Conservation (phyloP, 2,888 invertebrate genomes). For the Aphidoletes aphidimyza region DNA sequence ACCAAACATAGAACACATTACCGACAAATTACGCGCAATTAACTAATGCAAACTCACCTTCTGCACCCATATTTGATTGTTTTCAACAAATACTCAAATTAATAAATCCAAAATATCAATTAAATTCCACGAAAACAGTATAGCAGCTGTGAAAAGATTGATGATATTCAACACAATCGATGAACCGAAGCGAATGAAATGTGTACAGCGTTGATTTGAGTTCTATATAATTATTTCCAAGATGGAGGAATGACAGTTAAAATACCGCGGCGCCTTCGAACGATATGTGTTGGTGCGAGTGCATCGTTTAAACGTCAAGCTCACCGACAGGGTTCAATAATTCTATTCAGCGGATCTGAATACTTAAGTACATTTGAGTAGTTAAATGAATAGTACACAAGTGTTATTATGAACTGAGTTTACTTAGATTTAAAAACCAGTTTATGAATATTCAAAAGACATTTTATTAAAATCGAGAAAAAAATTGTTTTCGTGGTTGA, state of each 20-base stretch:
- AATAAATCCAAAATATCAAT: background rate
- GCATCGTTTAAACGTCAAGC: background rate
- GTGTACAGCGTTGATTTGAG: slow-evolving; percentile 9
- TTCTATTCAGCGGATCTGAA: background rate
- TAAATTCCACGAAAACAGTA: too few relatives aligned
- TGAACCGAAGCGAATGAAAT: background rate
- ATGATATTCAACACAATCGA: too few relatives aligned
- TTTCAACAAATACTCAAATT: background rate
- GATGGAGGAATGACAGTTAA: slow-evolving; percentile 25
- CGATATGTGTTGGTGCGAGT: background rate
- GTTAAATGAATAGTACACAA: too few relatives aligned
- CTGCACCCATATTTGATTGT: slow-evolving; percentile 9
- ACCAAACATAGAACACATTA: too few relatives aligned
- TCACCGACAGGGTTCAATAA: background rate
- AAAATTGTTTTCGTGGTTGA: too few relatives aligned
- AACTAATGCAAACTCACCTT: background rate
- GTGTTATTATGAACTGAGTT: too few relatives aligned
- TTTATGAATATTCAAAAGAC: too few relatives aligned
- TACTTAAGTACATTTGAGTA: background rate
- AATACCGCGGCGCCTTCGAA: background rate
- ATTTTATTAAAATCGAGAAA: too few relatives aligned
- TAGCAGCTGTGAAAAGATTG: too few relatives aligned
- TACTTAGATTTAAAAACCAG: too few relatives aligned
- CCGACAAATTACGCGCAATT: background rate
- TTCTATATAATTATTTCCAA: slow-evolving; percentile 9